Evolutionary conservation across 92 coral and sea anemone species (phyloP).

Genomic region (Anthopleura xanthogrammica): DNA sequence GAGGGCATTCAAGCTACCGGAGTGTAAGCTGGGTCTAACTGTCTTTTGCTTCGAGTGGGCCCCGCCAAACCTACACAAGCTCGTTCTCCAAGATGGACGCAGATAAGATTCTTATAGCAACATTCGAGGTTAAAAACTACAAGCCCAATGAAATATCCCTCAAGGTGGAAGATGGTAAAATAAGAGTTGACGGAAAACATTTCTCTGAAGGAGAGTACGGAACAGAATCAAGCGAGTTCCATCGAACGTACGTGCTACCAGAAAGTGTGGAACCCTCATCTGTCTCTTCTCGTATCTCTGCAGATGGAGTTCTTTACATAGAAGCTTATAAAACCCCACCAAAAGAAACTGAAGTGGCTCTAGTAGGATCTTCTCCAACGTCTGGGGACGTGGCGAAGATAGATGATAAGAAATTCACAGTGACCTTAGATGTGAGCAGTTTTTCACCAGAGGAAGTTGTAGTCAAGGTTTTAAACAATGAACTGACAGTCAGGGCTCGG

Average conservation of each 20-base stretch:
- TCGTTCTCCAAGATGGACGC: conserved; percentile 4
- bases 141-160: conserved; percentile 81
- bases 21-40: background rate
- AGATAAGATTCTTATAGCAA: conserved; percentile 67
- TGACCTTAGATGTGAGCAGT: conserved; percentile 75
- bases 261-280: conserved; percentile 79
- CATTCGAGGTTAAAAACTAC: conserved; percentile 79
- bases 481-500: conserved; percentile 73
- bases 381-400: conserved; percentile 81
- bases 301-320: conserved; percentile 81
- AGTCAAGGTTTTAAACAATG: conserved; percentile 77
- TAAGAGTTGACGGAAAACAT: conserved; percentile 77
- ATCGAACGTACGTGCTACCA: conserved; percentile 83
- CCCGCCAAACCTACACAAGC: background rate
- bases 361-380: conserved; percentile 55
- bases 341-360: conserved; percentile 41
- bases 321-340: conserved; percentile 64
- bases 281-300: conserved; percentile 71
- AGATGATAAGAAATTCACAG: conserved; percentile 80
- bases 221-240: conserved; percentile 80
- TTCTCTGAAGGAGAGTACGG: conserved; percentile 86
- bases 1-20: background rate
- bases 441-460: conserved; percentile 82
- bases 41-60: background rate
- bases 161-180: conserved; percentile 79